A percentile compares a stretch with the other conserved stretches of the same genome.
These are phyloP conservation scores for Tympanuchus pallidicinctus DNA, from an alignment of 2,113 vertebrate genomes.

Conservation along the genomic window DNA sequence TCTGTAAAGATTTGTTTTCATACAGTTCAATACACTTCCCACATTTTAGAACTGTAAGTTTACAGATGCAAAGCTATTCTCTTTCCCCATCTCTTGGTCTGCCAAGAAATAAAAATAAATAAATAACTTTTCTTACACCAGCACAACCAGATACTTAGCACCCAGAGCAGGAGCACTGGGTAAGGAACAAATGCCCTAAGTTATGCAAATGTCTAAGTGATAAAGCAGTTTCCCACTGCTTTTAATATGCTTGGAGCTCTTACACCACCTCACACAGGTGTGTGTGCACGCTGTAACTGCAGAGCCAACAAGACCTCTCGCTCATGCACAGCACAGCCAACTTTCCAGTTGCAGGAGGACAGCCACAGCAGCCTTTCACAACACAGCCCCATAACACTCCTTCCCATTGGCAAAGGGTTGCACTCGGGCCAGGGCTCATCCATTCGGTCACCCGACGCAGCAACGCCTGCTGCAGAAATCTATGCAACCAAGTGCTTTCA, in stretches of 20 bases:
- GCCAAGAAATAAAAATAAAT: background rate
- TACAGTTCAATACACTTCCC: slow-evolving; percentile 11
- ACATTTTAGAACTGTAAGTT: slow-evolving; percentile 20
- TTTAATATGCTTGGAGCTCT: background rate
- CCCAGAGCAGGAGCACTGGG: background rate
- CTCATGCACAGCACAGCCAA: background rate
- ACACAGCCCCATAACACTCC: background rate
- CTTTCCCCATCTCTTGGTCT: background rate
- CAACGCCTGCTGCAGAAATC: background rate
- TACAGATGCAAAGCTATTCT: background rate
- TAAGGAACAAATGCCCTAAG: background rate
- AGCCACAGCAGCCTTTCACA: background rate
- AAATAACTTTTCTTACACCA: background rate
- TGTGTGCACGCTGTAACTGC: background rate
- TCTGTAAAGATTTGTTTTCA: slow-evolving; percentile 5
- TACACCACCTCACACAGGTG: background rate
- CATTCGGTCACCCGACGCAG: background rate
- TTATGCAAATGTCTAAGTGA: background rate
- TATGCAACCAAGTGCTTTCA: background rate
- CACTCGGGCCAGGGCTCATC: background rate
- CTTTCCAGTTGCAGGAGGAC: background rate
- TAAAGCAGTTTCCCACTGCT: background rate
- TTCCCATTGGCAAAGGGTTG: background rate
- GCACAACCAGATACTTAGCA: background rate
- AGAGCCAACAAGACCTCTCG: background rate